A percentile compares a stretch with the other conserved stretches of the same genome.
Evolutionary conservation across 2,888 invertebrate genomes (phyloP).

Genomic region (Antheraea yamamai): DNA sequence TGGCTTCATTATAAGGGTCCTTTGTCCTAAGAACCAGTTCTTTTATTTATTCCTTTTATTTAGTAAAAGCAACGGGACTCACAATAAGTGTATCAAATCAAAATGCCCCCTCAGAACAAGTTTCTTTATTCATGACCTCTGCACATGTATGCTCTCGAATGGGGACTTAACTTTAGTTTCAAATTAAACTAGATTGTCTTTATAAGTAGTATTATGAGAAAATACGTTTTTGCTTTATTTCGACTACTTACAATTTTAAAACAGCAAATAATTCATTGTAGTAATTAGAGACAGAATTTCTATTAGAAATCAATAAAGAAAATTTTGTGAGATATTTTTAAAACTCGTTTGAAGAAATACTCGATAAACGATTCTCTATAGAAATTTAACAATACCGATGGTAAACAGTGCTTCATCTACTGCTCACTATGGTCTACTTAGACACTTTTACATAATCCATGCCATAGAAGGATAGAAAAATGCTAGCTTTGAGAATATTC

Average conservation of each 20-base stretch:
- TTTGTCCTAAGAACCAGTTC: slow-evolving; percentile 81
- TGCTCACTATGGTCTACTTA: not conserved
- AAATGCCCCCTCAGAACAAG: slow-evolving; percentile 64
- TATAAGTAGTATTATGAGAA: slow-evolving; percentile 25
- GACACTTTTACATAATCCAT: not conserved
- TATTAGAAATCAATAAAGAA: not conserved
- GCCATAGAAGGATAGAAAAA: not conserved
- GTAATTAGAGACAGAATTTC: not conserved
- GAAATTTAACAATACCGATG: not conserved
- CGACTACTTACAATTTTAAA: not conserved
- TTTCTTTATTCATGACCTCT: slow-evolving; percentile 73
- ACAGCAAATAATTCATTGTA: not conserved
- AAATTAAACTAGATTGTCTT: slow-evolving; percentile 64
- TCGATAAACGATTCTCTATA: not conserved
- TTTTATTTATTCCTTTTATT: slow-evolving; percentile 64
- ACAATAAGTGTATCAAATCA: slow-evolving; percentile 79
- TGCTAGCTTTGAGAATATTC: not conserved
- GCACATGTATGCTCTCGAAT: slow-evolving; percentile 50
- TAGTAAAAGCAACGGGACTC: slow-evolving; percentile 67
- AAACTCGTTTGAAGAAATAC: not conserved
- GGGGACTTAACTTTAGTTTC: slow-evolving; percentile 67
- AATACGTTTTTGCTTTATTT: not conserved
- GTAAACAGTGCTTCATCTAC: not conserved
- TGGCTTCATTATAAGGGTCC: slow-evolving; percentile 79
- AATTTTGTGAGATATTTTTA: not conserved